Percentiles rank a stretch among this genome's conserved stretches.
These are phyloP conservation scores for Pithys albifrons DNA, from an alignment of 2,113 vertebrate species.

Conservation along the genomic window DNA sequence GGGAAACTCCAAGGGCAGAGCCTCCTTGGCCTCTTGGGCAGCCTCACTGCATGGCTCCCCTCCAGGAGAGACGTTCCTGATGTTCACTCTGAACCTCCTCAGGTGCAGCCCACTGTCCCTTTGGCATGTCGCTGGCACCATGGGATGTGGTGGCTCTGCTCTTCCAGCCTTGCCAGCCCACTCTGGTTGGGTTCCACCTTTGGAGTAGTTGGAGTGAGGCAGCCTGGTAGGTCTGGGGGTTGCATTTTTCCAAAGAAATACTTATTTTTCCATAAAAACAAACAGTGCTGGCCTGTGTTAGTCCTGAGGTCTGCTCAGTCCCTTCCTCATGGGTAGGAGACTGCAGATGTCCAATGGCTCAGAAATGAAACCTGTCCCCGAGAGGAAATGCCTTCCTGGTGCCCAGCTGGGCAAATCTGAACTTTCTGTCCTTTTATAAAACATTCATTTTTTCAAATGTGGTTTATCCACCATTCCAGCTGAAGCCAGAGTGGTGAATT, in stretches of 20 bases:
- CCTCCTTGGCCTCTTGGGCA: accelerated
- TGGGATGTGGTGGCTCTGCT: not conserved
- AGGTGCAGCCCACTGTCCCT: not conserved
- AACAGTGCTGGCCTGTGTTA: not conserved
- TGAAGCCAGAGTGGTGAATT: not conserved
- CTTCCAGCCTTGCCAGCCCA: not conserved
- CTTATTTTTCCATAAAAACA: not conserved
- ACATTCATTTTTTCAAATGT: not conserved
- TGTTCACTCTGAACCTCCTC: not conserved
- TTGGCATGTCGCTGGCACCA: accelerated
- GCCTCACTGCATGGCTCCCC: not conserved
- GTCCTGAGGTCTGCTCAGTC: not conserved
- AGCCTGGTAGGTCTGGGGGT: not conserved
- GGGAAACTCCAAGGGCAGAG: not conserved
- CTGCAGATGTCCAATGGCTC: not conserved
- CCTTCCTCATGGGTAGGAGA: not conserved
- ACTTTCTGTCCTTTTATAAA: not conserved
- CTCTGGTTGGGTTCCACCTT: not conserved
- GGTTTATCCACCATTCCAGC: not conserved
- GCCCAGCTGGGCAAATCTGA: not conserved
- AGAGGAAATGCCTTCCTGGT: slow-evolving; percentile 17
- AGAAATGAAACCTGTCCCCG: not conserved
- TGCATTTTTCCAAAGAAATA: not conserved
- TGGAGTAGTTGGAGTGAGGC: not conserved
- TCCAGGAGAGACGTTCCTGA: not conserved